Conservation (phyloP, 2,888 invertebrate genomes). For the Strigamia transsilvanica region DNA sequence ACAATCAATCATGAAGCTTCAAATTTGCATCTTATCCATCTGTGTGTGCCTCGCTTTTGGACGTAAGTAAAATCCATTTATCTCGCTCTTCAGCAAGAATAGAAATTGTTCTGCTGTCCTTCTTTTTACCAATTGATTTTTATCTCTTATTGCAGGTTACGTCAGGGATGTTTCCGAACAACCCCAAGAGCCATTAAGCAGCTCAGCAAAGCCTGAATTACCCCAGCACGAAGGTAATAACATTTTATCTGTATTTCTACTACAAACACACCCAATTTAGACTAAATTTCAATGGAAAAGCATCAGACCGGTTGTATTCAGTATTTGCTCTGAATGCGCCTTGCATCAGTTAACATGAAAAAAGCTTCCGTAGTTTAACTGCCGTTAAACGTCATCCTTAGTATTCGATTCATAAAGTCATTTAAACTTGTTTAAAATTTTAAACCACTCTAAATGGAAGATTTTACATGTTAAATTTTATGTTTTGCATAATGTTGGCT, state of each 20-base stretch:
- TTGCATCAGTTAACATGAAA: not conserved
- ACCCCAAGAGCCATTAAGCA: conserved; percentile 1
- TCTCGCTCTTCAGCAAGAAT: not conserved
- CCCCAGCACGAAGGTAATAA: not conserved
- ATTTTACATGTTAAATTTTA: too few species aligned
- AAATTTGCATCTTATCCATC: conserved; percentile 16
- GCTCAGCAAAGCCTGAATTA: not conserved
- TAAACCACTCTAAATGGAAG: too few species aligned
- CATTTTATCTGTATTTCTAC: not conserved
- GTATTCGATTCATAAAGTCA: not conserved
- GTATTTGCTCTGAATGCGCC: too few species aligned
- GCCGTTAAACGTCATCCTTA: not conserved
- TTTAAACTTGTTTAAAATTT: too few species aligned
- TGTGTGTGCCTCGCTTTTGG: conserved; percentile 15
- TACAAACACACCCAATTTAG: too few species aligned
- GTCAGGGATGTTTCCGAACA: conserved; percentile 18
- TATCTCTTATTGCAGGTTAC: conserved; percentile 7
- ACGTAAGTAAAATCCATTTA: not conserved
- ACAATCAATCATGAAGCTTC: conserved; percentile 14
- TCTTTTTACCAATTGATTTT: not conserved
- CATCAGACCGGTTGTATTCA: too few species aligned
- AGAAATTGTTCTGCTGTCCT: too few species aligned
- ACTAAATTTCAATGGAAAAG: too few species aligned
- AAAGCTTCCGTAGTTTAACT: not conserved
- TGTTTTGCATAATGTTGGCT: too few species aligned